Base-by-base conservation (phyloP, 2,797 vertebrate genomes). In the Neostethus bicornis region DNA sequence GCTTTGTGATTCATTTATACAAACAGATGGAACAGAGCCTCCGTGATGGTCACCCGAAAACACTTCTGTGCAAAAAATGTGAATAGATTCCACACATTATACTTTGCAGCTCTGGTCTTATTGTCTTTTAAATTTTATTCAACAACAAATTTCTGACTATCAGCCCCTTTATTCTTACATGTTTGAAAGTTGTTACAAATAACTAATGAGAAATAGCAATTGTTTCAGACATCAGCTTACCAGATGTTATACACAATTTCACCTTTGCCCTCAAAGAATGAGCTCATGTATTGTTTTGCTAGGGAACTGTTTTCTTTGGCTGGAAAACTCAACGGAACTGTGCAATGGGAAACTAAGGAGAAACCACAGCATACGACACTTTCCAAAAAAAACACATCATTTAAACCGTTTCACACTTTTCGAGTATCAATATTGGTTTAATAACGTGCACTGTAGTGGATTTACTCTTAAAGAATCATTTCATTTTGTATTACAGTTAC, bases 401-500 rank as follows among this genome's bases (percentile, higher is more conserved):
- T 51, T 17, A 3, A 54, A 41, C 21, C 16, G 11, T 37, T 51
- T 47, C 3, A 50, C 59, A 3, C 17, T 43, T 51, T 32, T 39
- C 1, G 5, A 68, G 20, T 10, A 16, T 24, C 13, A 34, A 20
- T 55, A n/a, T 24, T 28, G 20, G 20, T 59, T 9, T 13, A 21
- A 21, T 0, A 41, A n/a, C 7, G 21, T 37, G 25, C 24, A 21
- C 7, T 25, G 23, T 32, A 45, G 35, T 47, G 19, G 21, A 25
- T 66, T 66, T 48, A 10, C 56, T 38, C 3, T 19, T 32, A 4
- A 60, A 19, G 8, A 2, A 51, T 55, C 41, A 0, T 14, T 47
- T 17, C 59, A 29, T 8, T 10, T 45, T 72, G 26, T 69, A 64
- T 80, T 76, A 2, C 89, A 99, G 97, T 62, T 96, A 94, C 75